Percentiles rank a stretch among this genome's conserved stretches.
These are phyloP conservation scores for Numenius arquata DNA, from an alignment of 2,113 vertebrate species.

Conservation along the genomic window DNA sequence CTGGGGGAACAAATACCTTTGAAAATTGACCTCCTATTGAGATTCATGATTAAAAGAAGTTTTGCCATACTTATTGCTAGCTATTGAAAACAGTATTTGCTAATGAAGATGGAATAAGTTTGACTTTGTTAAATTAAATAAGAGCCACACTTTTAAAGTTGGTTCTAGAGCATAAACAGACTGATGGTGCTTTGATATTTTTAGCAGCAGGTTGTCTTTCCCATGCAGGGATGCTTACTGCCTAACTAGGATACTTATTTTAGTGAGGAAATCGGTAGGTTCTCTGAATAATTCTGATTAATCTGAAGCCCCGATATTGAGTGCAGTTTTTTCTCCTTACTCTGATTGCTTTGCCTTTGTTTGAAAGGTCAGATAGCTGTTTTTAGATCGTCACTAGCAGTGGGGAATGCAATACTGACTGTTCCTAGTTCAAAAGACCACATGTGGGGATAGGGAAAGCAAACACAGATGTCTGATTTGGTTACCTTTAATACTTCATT, in stretches of 20 bases:
- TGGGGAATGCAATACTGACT: neutral
- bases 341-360: neutral
- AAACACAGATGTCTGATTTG: neutral
- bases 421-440: neutral
- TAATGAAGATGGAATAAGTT: neutral
- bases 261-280: neutral
- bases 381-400: neutral
- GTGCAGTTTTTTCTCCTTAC: neutral
- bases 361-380: neutral
- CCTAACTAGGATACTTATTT: neutral
- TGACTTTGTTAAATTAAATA: neutral
- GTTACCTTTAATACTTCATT: neutral
- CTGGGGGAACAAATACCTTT: neutral
- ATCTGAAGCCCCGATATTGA: neutral
- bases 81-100: neutral
- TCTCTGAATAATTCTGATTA: neutral
- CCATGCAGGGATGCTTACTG: neutral
- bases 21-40: neutral
- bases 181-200: neutral
- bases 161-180: neutral
- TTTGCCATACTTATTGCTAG: neutral
- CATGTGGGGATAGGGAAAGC: neutral
- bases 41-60: neutral
- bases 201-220: neutral
- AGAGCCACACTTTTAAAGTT: neutral